Conservation (phyloP, 2,113 vertebrate species). For the Thunnus thynnus region DNA sequence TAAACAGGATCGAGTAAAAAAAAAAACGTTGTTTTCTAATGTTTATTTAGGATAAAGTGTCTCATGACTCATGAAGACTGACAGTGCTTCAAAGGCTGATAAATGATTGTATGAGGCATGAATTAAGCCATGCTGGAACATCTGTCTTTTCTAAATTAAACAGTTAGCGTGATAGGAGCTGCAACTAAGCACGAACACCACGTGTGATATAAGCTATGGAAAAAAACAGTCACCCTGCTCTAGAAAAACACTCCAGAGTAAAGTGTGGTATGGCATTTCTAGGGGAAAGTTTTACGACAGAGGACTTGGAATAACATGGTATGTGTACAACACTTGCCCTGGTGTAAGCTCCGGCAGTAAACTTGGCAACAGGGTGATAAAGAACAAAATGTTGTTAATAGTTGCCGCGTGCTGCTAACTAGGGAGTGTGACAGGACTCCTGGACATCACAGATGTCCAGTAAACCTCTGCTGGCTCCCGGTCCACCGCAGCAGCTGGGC, state of each 20-base stretch:
- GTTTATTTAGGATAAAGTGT: neutral
- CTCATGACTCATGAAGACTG: neutral
- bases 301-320: conserved; percentile 14
- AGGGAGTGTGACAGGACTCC: conserved; percentile 52
- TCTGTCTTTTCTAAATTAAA: conserved; percentile 32
- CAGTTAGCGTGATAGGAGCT: neutral
- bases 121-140: neutral
- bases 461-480: conserved; percentile 25
- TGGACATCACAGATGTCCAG: conserved; percentile 19
- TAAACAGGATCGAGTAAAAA: neutral
- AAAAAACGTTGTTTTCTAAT: neutral
- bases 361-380: conserved; percentile 64
- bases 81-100: neutral
- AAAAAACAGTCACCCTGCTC: conserved; percentile 56
- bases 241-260: conserved; percentile 37
- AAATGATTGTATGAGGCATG: neutral
- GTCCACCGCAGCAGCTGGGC: conserved; percentile 32
- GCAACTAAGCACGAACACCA: neutral
- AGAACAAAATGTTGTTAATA: conserved; percentile 70
- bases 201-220: conserved; percentile 30
- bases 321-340: conserved; percentile 25
- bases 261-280: conserved; percentile 53
- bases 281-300: conserved; percentile 40
- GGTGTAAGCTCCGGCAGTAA: conserved; percentile 38
- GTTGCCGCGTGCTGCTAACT: conserved; percentile 52